Evolutionary conservation across 2,888 invertebrate species (phyloP), one percentile per base, ranked within the genome.

Genomic region (Ischnus inquisitorius): DNA sequence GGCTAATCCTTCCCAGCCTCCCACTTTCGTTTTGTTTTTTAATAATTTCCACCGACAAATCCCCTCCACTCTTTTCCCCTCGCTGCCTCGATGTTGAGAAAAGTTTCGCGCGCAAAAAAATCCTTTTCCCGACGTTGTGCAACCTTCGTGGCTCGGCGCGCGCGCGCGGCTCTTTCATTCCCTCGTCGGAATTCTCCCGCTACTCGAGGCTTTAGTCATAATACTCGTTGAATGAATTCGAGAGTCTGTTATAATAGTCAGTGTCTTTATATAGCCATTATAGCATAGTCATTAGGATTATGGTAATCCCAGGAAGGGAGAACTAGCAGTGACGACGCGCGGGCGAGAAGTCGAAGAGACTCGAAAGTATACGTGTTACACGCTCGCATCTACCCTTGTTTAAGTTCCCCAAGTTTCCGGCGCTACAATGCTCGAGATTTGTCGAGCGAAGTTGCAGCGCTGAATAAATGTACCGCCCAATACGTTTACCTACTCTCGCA

Each of bases 171-270:
- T 2, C 34, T 68, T 60, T 16, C n/a, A 68, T 77, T 69, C 28
- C 8, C 34, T 34, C 34, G 34, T 5, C 8, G 2, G 19, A 54
- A 19, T 16, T 10, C 19, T 2, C 10, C 51, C 54, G 22, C 14
- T 19, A 54, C 22, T 54, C 5, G 19, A 54, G 19, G 54, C 54
- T 54, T 54, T 22, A 22, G 54, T 3, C 16, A 22, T 43, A 72
- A 79, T 72, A 65, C 65, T 57, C 46, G 79, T 54, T 54, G 72
- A 71, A 72, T 79, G 22, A 54, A 14, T 79, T 71, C 41, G 41
- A 25, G 71, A 67, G 54, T 54, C 54, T 41, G 65, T 72, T 65
- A 54, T 79, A 65, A 79, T 54, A 28, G 54, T 39, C 6, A 46
- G 25, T 79, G 46, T 51, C 65, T 72, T 46, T 65, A 64, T 54